Evolutionary conservation across 2,113 vertebrate genomes (phyloP).

Genomic region (Sialia sialis): DNA sequence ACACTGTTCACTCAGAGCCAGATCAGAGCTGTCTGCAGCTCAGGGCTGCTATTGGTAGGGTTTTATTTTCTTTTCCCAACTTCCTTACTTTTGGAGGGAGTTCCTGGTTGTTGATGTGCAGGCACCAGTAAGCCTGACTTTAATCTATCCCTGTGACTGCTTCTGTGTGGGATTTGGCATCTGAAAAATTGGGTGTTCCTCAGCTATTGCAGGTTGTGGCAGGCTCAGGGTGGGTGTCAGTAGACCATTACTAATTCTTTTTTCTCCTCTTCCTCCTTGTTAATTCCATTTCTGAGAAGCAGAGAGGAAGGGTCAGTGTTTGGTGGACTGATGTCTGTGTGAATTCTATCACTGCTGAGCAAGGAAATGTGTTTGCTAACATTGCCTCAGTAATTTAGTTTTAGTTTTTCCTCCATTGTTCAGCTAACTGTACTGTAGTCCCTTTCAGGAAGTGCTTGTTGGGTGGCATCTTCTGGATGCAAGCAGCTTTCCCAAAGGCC

Average conservation of each 20-base stretch:
- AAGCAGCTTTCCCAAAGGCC: not conserved
- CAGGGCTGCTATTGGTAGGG: not conserved
- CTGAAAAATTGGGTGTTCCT: not conserved
- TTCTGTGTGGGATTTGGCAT: not conserved
- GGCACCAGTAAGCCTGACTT: not conserved
- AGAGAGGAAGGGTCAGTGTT: not conserved
- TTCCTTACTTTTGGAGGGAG: not conserved
- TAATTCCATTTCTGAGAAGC: not conserved
- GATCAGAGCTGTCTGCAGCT: not conserved
- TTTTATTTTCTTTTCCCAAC: constrained; percentile 17
- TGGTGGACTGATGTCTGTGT: not conserved
- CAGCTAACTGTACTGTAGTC: not conserved
- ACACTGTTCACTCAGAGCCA: not conserved
- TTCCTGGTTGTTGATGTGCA: not conserved
- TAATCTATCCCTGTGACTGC: not conserved
- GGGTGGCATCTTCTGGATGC: not conserved
- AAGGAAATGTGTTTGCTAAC: fast-evolving
- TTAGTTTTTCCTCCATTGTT: not conserved
- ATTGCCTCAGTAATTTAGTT: not conserved
- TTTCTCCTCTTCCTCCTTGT: not conserved
- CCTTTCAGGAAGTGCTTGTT: not conserved
- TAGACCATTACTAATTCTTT: not conserved
- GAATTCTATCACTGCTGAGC: not conserved
- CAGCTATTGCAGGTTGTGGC: not conserved
- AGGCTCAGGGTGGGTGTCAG: not conserved